Percentiles rank a stretch among this genome's conserved stretches.
phyloP scores from a whole-genome alignment of 2,888 invertebrate genomes.

The Liposcelis brunnea region DNA sequence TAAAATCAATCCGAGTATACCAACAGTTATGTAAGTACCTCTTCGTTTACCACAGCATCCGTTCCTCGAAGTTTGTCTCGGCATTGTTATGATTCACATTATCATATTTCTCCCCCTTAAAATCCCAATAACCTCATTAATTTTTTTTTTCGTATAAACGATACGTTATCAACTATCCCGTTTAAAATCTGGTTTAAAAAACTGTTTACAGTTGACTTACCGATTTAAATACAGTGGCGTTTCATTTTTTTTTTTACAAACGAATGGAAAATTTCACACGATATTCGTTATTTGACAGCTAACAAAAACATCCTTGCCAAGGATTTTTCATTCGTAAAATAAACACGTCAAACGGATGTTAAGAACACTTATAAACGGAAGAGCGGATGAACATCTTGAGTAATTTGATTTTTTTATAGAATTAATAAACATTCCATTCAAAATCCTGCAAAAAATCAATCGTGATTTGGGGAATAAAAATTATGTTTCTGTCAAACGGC shows the following conservation, averaged over 20 bases:
- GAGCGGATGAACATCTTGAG: too few species aligned
- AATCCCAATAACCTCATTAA: too few species aligned
- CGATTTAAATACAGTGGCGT: not conserved
- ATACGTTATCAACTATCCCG: not conserved
- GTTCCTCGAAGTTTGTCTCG: not conserved
- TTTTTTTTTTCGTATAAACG: too few species aligned
- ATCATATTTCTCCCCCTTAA: not conserved
- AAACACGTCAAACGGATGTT: too few species aligned
- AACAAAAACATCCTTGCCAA: too few species aligned
- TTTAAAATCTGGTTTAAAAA: not conserved
- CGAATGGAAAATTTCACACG: not conserved
- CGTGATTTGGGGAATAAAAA: too few species aligned
- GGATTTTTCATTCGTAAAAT: not conserved
- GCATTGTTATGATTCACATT: not conserved
- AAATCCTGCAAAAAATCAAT: too few species aligned
- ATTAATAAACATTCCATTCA: too few species aligned
- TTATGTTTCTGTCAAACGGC: too few species aligned
- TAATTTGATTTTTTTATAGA: too few species aligned
- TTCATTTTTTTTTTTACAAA: not conserved
- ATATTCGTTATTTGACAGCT: not conserved
- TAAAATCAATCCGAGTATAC: constrained; percentile 12
- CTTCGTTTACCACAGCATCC: constrained; percentile 11
- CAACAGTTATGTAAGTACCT: constrained; percentile 13
- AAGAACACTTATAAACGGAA: too few species aligned
- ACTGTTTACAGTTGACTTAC: too few species aligned